Conservation (phyloP, 2,113 vertebrate genomes). For the Limnothrissa miodon region DNA sequence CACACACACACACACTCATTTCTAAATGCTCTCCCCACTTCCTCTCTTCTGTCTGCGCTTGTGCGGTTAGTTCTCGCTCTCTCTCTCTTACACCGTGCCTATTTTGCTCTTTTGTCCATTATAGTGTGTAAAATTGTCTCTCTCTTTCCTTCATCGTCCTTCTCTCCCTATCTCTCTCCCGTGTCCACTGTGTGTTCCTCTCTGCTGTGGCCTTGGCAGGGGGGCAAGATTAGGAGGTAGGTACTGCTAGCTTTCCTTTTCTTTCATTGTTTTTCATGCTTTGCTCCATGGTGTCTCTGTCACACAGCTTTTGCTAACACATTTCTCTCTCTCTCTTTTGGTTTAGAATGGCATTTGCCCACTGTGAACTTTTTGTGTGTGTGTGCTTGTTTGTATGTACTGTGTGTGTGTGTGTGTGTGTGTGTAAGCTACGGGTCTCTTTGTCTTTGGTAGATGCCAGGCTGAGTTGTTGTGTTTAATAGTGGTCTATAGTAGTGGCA, state of each 20-base stretch:
- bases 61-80: not conserved
- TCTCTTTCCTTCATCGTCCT: not conserved
- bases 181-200: not conserved
- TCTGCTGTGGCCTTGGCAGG: no score
- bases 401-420: no score
- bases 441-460: not conserved
- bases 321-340: no score
- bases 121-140: not conserved
- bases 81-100: not conserved
- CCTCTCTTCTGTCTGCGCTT: not conserved
- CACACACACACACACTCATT: not conserved
- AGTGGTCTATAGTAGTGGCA: no score
- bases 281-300: not conserved
- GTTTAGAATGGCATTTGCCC: no score
- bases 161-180: not conserved
- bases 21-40: not conserved
- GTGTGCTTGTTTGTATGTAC: no score
- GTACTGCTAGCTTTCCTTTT: no score
- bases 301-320: not conserved
- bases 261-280: no score
- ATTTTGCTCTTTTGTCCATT: not conserved
- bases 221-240: no score
- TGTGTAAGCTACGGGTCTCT: not conserved
- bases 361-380: no score
- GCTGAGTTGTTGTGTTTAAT: not conserved